phyloP scores from a whole-genome alignment of 2,797 vertebrate species.

The Hirundo rustica region DNA sequence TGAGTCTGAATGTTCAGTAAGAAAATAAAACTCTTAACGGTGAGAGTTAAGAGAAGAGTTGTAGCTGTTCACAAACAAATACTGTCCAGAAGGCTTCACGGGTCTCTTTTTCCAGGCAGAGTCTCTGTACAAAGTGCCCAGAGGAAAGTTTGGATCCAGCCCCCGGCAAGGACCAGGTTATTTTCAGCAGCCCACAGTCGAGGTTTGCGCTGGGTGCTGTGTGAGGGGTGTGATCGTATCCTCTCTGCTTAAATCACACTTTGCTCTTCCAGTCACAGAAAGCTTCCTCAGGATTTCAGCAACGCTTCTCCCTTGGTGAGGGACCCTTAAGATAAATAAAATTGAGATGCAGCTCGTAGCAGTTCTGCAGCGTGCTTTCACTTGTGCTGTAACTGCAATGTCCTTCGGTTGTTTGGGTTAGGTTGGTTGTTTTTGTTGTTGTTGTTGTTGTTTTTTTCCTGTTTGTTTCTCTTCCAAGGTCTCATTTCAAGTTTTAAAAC shows the following conservation, averaged over 20 bases:
- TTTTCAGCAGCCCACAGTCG: background rate
- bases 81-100: background rate
- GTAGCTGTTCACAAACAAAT: background rate
- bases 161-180: background rate
- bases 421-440: too few relatives aligned
- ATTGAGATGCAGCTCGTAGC: background rate
- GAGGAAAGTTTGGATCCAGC: background rate
- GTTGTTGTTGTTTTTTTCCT: too few relatives aligned
- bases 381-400: background rate
- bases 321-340: slow-evolving; percentile 3
- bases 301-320: background rate
- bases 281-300: background rate
- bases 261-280: background rate
- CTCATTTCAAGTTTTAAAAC: slow-evolving; percentile 36
- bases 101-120: background rate
- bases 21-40: background rate
- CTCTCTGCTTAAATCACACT: background rate
- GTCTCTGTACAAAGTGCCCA: background rate
- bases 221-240: background rate
- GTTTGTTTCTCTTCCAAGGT: background rate
- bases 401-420: background rate
- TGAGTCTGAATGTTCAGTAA: background rate
- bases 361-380: background rate
- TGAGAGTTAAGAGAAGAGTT: background rate
- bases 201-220: background rate